Base-by-base conservation (phyloP, 2,797 vertebrate genomes). In the Moxostoma hubbsi region DNA sequence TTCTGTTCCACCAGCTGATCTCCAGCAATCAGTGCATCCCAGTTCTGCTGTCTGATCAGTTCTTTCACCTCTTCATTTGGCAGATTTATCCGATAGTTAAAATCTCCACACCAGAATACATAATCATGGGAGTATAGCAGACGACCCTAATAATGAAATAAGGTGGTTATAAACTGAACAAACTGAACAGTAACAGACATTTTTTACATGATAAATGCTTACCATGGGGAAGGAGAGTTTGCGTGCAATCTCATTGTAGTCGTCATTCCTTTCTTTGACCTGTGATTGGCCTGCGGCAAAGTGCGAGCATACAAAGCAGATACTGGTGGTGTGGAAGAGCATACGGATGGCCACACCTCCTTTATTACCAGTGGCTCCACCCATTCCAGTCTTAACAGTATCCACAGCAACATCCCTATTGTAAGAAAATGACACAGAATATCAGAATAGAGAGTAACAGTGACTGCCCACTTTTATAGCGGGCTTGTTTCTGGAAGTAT, bases 301-400 rank as follows among this genome's bases (percentile, higher is more conserved):
- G 89, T 99, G 98, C 79, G 98, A 99, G 86, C 98, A 99, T 85
- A 99, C 93, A 0, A 99, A 98, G 91, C 97, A 99, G 73, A 99
- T 98, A 88, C 97, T 99, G 87, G 97, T 98, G 63, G 97, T 98
- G 83, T 99, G 97, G 90, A 99, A 97, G 45, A 99, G 88, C 95
- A 99, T 95, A 72, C 97, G 94, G 77, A 99, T 97, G 64, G 98
- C 97, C 73, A 99, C 97, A 0, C 96, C 98, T 11, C 98, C 98
- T 91, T 99, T 99, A 81, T 99, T 99, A 54, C 98, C 98, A 9
- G 98, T 97, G 46, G 98, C 98, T 15, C 98, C 98, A 15, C 98
- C 98, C 98, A 99, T 99, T 72, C 98, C 98, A 0, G 98, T 99
- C 94, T 99, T 99, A 54, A 99, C 98, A 1, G 96, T 98, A 81